phyloP scores from a whole-genome alignment of 2,888 invertebrate genomes.

The Capitulum mitella region DNA sequence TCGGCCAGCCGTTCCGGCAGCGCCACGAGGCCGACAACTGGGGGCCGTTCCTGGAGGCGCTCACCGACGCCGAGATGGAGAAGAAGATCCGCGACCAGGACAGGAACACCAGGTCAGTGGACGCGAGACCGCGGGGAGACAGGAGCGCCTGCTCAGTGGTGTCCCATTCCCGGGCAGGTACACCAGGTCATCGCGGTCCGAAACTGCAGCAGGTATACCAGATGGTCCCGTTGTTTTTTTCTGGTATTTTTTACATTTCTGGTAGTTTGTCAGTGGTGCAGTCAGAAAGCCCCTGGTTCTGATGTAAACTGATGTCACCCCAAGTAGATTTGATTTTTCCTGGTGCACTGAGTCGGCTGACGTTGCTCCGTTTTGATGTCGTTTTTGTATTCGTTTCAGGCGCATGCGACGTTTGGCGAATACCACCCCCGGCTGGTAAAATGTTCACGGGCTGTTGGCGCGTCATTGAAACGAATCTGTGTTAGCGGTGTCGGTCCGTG shows the following conservation, averaged over 20 bases:
- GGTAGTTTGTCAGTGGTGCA: neutral
- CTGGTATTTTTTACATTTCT: too few relatives aligned
- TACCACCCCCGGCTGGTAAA: neutral
- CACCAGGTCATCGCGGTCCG: neutral
- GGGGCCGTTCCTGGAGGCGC: constrained; percentile 96
- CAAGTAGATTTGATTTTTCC: too few relatives aligned
- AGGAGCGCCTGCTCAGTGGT: too few relatives aligned
- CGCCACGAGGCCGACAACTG: constrained; percentile 94
- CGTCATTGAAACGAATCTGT: too few relatives aligned
- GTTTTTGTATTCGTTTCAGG: neutral
- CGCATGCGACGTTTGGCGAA: neutral
- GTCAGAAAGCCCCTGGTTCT: neutral
- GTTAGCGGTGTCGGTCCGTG: too few relatives aligned
- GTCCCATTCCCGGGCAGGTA: neutral
- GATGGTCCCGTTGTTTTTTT: too few relatives aligned
- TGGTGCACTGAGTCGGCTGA: neutral
- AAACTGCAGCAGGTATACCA: neutral
- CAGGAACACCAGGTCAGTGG: constrained; percentile 76
- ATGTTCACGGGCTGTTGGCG: too few relatives aligned
- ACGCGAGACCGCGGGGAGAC: too few relatives aligned
- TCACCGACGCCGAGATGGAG: constrained; percentile 99
- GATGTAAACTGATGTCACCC: too few relatives aligned
- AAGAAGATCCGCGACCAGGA: constrained; percentile 99
- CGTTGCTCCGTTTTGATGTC: neutral
- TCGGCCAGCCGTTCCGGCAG: constrained; percentile 69